Base-by-base conservation (phyloP, 2,797 vertebrate species). In the Dryobates pubescens region DNA sequence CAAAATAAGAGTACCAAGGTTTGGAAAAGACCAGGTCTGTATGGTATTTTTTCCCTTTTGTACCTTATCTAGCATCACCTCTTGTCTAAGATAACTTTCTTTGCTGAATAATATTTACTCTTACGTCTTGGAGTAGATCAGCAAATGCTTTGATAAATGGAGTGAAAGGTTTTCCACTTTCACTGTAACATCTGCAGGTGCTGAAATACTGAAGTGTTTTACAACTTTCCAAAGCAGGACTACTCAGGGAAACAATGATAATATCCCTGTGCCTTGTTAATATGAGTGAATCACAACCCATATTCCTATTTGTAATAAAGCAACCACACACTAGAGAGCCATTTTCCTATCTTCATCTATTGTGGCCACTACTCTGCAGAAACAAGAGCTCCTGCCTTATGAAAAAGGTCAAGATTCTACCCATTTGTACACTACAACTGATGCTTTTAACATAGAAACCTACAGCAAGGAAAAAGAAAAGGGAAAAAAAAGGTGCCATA, bases 231-330 rank as follows among this genome's bases (percentile, higher is more conserved):
- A 14, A 59, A 89, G 68, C 10, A 76, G 45, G 17, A 47, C 68
- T 91, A n/a, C 7, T 15, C 49, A 76, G 61, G 43, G 79, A 86
- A 92, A 84, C 71, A 65, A 47, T 56, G 65, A 36, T 79, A 49
- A 71, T 79, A 88, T 71, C 85, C 85, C 90, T 80, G 79, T 30
- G 58, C 15, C 71, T 93, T 89, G 89, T 92, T 89, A 93, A 88
- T 38, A 71, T 7, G n/a, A 89, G 57, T 84, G 77, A 95, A 88
- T 89, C 80, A 68, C 64, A 73, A 81, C n/a, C n/a, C 19, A 49
- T 49, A 45, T 22, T 78, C 62, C 57, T 86, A 70, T 62, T 82
- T n/a, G 58, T 27, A 89, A 61, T 51, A 79, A 90, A 93, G 79
- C 74, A 92, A 86, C 58, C 87, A 79, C 53, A 69, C 71, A 49